A percentile compares a stretch with the other conserved stretches of the same genome.
phyloP scores from a whole-genome alignment of 2,888 invertebrate species.

The Biston betularia region DNA sequence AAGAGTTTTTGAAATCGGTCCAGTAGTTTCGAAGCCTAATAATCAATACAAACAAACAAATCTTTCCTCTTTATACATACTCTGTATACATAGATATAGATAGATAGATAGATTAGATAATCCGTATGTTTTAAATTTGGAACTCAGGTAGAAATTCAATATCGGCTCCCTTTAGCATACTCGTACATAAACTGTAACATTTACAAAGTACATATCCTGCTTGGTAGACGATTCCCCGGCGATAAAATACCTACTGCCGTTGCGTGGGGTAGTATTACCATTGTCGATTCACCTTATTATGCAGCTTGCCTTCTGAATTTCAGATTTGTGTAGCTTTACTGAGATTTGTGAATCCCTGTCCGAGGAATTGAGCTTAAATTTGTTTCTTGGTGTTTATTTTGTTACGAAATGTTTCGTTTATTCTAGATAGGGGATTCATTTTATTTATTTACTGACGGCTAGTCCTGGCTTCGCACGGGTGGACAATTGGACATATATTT shows the following conservation, averaged over 20 bases:
- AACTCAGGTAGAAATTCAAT: neutral
- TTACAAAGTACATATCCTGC: conserved; percentile 32
- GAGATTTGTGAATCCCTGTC: conserved; percentile 48
- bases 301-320: conserved; percentile 56
- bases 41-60: too few species aligned
- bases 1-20: too few species aligned
- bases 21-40: too few species aligned
- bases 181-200: conserved; percentile 23
- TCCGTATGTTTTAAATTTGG: neutral
- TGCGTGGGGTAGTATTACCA: conserved; percentile 46
- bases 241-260: conserved; percentile 33
- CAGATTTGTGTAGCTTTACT: conserved; percentile 50
- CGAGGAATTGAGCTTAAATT: conserved; percentile 13
- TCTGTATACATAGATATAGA: too few species aligned
- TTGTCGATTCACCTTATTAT: conserved; percentile 59
- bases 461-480: too few species aligned
- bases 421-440: too few species aligned
- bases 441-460: too few species aligned
- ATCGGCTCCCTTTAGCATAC: neutral
- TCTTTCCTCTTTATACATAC: too few species aligned
- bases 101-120: too few species aligned
- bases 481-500: too few species aligned
- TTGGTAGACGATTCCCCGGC: conserved; percentile 25
- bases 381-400: conserved; percentile 11
- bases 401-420: too few species aligned